Conservation (phyloP, 1,140 invertebrate genomes). For the Bombus terrestris region DNA sequence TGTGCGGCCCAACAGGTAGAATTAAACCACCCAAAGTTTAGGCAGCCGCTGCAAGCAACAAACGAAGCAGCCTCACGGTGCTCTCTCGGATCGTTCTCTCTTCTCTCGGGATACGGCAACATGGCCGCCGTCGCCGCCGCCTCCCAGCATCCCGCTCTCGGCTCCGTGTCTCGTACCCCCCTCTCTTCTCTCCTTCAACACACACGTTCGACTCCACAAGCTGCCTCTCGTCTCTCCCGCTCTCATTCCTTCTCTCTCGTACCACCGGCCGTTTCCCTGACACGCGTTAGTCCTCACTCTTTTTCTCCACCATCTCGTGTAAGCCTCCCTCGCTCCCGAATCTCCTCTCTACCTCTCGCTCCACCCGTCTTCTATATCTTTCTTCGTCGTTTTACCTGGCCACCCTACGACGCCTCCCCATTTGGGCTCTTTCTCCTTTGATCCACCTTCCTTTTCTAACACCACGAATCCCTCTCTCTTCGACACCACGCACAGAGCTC, state of each 20-base stretch:
- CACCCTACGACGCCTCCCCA: conserved; percentile 50
- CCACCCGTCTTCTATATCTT: neutral
- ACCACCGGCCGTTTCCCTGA: conserved; percentile 40
- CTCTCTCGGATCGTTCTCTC: conserved; percentile 80
- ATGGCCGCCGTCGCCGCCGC: conserved; percentile 77
- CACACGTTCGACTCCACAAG: conserved; percentile 5
- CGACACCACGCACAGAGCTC: neutral
- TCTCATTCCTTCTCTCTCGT: conserved; percentile 28
- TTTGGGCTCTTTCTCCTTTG: conserved; percentile 41
- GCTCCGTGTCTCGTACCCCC: conserved; percentile 68
- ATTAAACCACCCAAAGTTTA: conserved; percentile 72
- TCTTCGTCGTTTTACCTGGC: conserved; percentile 38
- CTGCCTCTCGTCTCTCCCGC: conserved; percentile 13
- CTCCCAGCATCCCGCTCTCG: conserved; percentile 78
- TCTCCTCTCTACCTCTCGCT: conserved; percentile 40
- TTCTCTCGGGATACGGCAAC: conserved; percentile 81
- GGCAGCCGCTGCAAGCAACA: conserved; percentile 76
- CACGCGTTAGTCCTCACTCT: conserved; percentile 55
- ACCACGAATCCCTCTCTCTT: neutral
- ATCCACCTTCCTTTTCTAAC: conserved; percentile 30
- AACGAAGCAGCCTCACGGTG: conserved; percentile 78
- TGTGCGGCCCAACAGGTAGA: conserved; percentile 54
- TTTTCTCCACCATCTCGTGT: neutral
- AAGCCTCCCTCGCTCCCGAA: conserved; percentile 47
- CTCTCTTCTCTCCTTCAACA: conserved; percentile 54